phyloP scores from a whole-genome alignment of 2,888 invertebrate genomes.

The Brachyopa scutellaris region DNA sequence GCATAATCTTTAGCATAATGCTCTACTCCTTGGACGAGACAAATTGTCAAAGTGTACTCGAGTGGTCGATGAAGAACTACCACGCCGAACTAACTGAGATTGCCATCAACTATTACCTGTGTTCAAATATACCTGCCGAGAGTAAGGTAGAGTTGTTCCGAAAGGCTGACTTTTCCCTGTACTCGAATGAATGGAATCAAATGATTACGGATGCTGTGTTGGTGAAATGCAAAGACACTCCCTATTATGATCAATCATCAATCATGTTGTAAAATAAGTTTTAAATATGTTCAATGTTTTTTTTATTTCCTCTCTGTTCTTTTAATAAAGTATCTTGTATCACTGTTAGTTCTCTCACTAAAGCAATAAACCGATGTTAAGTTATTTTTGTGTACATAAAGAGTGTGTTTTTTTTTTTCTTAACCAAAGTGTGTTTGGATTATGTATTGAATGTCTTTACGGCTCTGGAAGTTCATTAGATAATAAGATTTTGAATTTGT shows the following conservation, averaged over 20 bases:
- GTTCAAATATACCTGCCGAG: constrained; percentile 76
- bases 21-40: constrained; percentile 77
- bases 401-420: background rate
- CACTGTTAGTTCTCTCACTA: background rate
- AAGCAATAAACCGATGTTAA: constrained; percentile 5
- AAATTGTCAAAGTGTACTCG: constrained; percentile 79
- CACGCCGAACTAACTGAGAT: constrained; percentile 80
- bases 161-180: constrained; percentile 79
- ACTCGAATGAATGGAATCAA: constrained; percentile 81
- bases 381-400: background rate
- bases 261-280: constrained; percentile 41
- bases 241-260: constrained; percentile 39
- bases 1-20: constrained; percentile 76
- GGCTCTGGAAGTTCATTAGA: background rate
- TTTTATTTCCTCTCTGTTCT: background rate
- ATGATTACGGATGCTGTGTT: constrained; percentile 80
- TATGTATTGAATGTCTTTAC: too few relatives aligned
- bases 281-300: background rate
- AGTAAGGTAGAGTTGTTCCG: constrained; percentile 79
- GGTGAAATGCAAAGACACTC: constrained; percentile 76
- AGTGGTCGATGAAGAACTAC: constrained; percentile 81
- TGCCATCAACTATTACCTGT: constrained; percentile 81
- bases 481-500: too few relatives aligned
- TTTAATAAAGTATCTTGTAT: background rate
- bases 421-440: background rate